Evolutionary conservation across 2,797 vertebrate species (phyloP).

Genomic region (Argyrosomus regius): DNA sequence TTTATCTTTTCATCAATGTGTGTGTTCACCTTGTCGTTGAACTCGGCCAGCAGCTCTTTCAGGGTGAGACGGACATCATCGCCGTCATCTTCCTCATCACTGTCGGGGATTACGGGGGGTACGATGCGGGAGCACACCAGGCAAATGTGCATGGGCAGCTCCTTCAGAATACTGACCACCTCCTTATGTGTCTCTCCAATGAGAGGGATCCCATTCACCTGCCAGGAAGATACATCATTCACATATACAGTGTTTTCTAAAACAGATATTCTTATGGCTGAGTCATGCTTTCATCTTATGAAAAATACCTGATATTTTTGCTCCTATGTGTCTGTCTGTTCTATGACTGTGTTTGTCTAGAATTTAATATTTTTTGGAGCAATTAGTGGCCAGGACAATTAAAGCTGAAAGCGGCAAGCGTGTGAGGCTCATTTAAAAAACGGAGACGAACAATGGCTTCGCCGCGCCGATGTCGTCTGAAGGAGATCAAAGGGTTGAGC

Average conservation of each 20-base stretch:
- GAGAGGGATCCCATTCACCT: conserved; percentile 94
- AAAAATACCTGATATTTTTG: background rate
- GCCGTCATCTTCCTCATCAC: conserved; percentile 78
- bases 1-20: background rate
- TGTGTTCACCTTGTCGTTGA: conserved; percentile 81
- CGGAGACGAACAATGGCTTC: conserved; percentile 24
- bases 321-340: background rate
- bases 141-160: conserved; percentile 89
- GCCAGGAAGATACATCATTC: conserved; percentile 20
- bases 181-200: conserved; percentile 94
- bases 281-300: background rate
- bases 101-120: conserved; percentile 63
- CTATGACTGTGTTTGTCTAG: background rate
- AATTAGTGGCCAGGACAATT: conserved; percentile 39
- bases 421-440: conserved; percentile 41
- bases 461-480: conserved; percentile 22
- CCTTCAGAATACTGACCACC: conserved; percentile 92
- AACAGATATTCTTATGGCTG: conserved; percentile 2
- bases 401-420: conserved; percentile 16
- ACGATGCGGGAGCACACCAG: conserved; percentile 89
- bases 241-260: background rate
- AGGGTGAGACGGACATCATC: conserved; percentile 83
- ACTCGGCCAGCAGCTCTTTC: conserved; percentile 82
- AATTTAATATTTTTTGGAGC: conserved; percentile 25
- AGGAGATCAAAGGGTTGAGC: conserved; percentile 47